Percentiles rank a stretch among this genome's conserved stretches.
phyloP scores from a whole-genome alignment of 2,888 invertebrate species.

The Cyclophora albipunctata region DNA sequence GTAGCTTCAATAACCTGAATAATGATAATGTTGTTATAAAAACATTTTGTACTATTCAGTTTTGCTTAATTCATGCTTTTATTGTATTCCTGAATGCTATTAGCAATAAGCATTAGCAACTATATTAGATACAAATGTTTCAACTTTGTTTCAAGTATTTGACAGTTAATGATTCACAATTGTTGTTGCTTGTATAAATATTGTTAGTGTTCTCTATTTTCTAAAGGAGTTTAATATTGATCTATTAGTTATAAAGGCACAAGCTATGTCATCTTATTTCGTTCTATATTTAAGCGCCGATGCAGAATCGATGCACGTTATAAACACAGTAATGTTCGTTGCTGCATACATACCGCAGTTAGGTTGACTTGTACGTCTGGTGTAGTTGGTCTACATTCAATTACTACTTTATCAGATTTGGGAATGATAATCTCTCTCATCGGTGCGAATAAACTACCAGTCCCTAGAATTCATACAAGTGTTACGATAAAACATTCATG shows the following conservation, averaged over 20 bases:
- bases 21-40: constrained; percentile 44
- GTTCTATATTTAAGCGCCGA: constrained; percentile 6
- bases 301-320: neutral
- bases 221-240: too few species aligned
- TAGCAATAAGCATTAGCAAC: constrained; percentile 53
- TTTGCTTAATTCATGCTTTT: constrained; percentile 11
- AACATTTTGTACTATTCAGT: constrained; percentile 5
- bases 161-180: too few species aligned
- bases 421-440: constrained; percentile 50
- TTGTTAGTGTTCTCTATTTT: too few species aligned
- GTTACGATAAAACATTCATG: neutral
- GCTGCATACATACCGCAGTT: constrained; percentile 52
- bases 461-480: constrained; percentile 48
- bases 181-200: too few species aligned
- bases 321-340: too few species aligned
- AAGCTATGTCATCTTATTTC: constrained; percentile 19
- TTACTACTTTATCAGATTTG: constrained; percentile 36
- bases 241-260: constrained; percentile 28
- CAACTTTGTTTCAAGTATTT: constrained; percentile 21
- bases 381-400: constrained; percentile 66
- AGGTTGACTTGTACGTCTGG: constrained; percentile 56
- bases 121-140: constrained; percentile 7
- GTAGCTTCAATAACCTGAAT: constrained; percentile 56
- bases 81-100: constrained; percentile 4
- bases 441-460: constrained; percentile 55